A percentile compares a stretch with the other conserved stretches of the same genome.
phyloP scores from a whole-genome alignment of 2,888 invertebrate genomes.

The Leptopterna dolabrata region DNA sequence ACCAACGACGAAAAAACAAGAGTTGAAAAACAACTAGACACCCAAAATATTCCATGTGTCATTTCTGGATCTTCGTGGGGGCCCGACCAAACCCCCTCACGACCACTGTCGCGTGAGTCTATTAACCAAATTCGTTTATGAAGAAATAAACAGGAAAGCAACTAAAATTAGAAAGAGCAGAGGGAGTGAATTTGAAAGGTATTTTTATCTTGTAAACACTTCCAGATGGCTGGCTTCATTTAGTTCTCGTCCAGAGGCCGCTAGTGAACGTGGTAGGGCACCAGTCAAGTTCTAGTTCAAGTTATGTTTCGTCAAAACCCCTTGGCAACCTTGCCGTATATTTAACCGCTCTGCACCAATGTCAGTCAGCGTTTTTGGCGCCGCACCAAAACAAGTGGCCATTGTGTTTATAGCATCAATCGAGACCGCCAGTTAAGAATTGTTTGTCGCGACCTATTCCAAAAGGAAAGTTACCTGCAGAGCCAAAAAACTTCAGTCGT shows the following conservation, averaged over 20 bases:
- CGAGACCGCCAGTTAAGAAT: constrained; percentile 35
- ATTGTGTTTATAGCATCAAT: constrained; percentile 51
- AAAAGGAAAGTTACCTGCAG: not conserved
- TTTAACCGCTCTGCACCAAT: constrained; percentile 45
- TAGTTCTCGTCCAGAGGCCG: not conserved
- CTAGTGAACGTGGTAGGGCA: not conserved
- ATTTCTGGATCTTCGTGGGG: too few relatives aligned
- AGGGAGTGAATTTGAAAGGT: not conserved
- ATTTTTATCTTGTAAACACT: constrained; percentile 25
- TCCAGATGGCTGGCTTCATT: not conserved
- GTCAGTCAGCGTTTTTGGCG: constrained; percentile 39
- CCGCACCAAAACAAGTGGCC: constrained; percentile 17
- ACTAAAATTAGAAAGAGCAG: not conserved
- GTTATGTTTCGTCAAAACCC: not conserved
- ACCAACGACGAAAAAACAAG: too few relatives aligned
- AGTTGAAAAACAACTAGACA: too few relatives aligned
- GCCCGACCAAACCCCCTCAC: not conserved
- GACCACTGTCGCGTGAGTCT: not conserved
- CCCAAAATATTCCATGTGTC: too few relatives aligned
- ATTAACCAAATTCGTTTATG: not conserved
- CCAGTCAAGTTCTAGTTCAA: constrained; percentile 27
- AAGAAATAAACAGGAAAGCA: not conserved
- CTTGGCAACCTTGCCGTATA: constrained; percentile 35
- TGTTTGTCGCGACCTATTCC: constrained; percentile 24
- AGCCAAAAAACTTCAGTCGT: not conserved